Base-by-base conservation (phyloP, 2,797 vertebrate species). In the Neostethus bicornis region DNA sequence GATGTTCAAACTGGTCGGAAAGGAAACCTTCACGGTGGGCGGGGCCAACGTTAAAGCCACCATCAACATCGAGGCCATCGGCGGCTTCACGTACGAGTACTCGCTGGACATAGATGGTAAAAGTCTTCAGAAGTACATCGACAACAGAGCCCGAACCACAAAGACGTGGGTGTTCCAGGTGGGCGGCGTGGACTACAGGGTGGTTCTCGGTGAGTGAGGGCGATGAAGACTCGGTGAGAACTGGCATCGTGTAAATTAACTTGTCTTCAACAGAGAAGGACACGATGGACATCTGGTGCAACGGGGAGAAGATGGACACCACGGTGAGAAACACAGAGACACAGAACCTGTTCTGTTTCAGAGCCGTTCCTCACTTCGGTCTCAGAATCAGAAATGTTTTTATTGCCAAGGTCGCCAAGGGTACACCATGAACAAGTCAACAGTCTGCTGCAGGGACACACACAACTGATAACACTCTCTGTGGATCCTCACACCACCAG, bases 211-310 rank as follows among this genome's bases (percentile, higher is more conserved):
- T 98, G 87, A 91, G 52, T 32, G 7, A 26, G 2, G 7, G 26
- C 25, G 25, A 25, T 26, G 25, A 26, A 26, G 25, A 26, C 25
- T 7, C 25, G 37, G 4, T 10, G 14, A 49, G 34, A 24, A 28
- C 48, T 45, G 11, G 34, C 20, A n/a, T n/a, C n/a, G n/a, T n/a
- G n/a, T n/a, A n/a, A n/a, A n/a, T n/a, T n/a, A n/a, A 7, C 26
- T 38, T 37, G 2, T 28, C 13, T 59, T 41, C 53, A 1, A 67
- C 88, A 98, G 96, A 98, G 75, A 98, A 97, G 75, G 95, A 98
- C 83, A 96, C 94, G 0, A 95, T 98, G 96, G 96, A 98, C 4
- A 91, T 98, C 8, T 98, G 96, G 96, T 96, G 95, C 88, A 96
- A 98, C 0, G 96, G 96, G 5, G 83, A 93, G 74, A 96, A 94